Conservation (phyloP, 2,888 invertebrate species). For the Caenorhabditis sp. region DNA sequence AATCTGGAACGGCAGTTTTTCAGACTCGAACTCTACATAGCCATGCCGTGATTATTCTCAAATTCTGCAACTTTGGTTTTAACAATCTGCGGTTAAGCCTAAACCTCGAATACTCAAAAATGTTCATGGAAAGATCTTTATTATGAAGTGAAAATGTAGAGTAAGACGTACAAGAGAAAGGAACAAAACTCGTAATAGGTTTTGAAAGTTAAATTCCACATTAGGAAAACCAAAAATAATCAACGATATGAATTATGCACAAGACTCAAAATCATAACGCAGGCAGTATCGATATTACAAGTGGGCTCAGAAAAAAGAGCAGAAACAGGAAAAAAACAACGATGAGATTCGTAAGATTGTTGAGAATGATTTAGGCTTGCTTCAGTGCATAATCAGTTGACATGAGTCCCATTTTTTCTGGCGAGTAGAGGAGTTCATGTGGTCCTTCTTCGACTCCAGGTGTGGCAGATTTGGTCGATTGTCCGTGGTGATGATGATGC, state of each 20-base stretch:
- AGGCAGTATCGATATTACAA: not conserved
- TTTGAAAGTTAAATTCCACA: not conserved
- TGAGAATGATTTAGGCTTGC: constrained; percentile 38
- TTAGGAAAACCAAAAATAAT: too few relatives aligned
- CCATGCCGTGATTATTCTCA: too few relatives aligned
- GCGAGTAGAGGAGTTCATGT: constrained; percentile 50
- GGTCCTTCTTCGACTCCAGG: constrained; percentile 56
- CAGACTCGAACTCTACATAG: too few relatives aligned
- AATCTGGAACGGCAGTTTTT: too few relatives aligned
- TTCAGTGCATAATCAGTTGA: too few relatives aligned
- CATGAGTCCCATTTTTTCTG: constrained; percentile 50
- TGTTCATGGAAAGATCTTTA: too few relatives aligned
- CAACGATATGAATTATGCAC: not conserved
- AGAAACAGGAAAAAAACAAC: not conserved
- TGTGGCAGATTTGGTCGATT: constrained; percentile 61
- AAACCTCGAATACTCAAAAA: too few relatives aligned
- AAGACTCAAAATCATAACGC: too few relatives aligned
- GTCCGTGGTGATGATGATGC: constrained; percentile 24
- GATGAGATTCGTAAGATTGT: constrained; percentile 30
- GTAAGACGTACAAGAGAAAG: not conserved
- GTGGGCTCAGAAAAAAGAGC: not conserved
- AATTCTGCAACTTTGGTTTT: too few relatives aligned
- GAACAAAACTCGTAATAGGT: not conserved
- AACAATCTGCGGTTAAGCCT: too few relatives aligned
- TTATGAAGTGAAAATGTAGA: too few relatives aligned